A percentile compares a stretch with the other conserved stretches of the same genome.
Evolutionary conservation across 2,113 vertebrate genomes (phyloP).

Genomic region (Equus przewalskii): DNA sequence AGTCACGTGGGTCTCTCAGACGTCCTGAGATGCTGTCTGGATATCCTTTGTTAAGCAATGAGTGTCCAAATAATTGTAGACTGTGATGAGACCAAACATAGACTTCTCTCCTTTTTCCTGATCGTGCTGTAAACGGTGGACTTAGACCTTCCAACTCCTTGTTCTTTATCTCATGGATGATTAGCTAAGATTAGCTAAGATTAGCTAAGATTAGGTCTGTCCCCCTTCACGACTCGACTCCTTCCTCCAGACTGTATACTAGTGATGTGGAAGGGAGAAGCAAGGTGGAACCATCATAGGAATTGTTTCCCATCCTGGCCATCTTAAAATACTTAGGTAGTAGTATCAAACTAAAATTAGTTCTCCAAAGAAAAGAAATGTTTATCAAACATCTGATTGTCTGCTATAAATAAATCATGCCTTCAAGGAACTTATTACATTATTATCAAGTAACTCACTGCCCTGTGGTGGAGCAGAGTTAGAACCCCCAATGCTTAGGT

Average conservation of each 20-base stretch:
- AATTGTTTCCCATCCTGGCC: neutral
- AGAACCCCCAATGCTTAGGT: neutral
- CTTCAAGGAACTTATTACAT: neutral
- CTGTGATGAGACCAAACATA: neutral
- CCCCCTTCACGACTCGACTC: neutral
- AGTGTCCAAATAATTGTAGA: too few species aligned
- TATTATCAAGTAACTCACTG: neutral
- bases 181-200: neutral
- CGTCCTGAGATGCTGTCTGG: too few species aligned
- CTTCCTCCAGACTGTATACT: too few species aligned
- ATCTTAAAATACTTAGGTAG: slow-evolving; percentile 25
- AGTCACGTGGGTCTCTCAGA: too few species aligned
- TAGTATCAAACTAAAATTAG: slow-evolving; percentile 20
- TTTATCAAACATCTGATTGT: slow-evolving; percentile 43
- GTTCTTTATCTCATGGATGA: neutral
- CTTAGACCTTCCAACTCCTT: neutral
- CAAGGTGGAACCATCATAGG: neutral
- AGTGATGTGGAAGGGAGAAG: neutral
- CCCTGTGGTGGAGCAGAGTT: neutral
- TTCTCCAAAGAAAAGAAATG: neutral
- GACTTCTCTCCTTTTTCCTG: neutral
- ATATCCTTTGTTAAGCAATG: too few species aligned
- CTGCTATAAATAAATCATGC: neutral
- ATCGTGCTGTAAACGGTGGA: neutral
- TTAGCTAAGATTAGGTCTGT: neutral